Conservation (phyloP, 2,113 vertebrate species). For the Scortum barcoo region DNA sequence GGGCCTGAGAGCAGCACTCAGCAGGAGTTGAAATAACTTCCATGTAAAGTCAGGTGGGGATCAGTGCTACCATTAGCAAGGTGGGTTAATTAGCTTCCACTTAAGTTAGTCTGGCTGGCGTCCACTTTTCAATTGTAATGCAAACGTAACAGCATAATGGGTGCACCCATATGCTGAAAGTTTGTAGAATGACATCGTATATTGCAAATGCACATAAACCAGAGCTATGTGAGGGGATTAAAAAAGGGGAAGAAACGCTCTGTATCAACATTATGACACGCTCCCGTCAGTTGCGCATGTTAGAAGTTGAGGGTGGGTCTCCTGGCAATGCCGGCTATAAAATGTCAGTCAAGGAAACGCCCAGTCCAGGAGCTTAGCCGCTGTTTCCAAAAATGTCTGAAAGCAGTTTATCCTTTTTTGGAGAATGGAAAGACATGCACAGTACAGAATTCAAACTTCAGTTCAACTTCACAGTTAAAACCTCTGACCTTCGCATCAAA, state of each 20-base stretch:
- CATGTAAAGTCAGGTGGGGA: neutral
- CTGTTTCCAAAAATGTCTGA: too few relatives aligned
- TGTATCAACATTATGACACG: too few relatives aligned
- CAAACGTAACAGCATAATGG: too few relatives aligned
- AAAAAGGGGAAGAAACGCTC: too few relatives aligned
- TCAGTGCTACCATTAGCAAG: neutral
- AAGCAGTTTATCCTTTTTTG: neutral
- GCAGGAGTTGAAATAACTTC: neutral
- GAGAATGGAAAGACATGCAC: neutral
- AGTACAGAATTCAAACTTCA: neutral
- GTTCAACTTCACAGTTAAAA: neutral
- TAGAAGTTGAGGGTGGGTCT: neutral
- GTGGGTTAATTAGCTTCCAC: neutral
- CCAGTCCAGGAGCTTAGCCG: neutral
- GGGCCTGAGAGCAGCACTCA: neutral
- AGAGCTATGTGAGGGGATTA: neutral
- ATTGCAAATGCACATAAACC: neutral
- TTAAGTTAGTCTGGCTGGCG: neutral
- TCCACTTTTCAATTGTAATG: neutral
- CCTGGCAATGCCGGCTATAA: neutral
- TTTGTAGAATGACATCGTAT: neutral
- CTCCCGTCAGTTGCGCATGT: neutral
- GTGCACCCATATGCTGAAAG: neutral
- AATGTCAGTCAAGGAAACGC: neutral
- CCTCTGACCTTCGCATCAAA: neutral